Percentiles rank a stretch among this genome's conserved stretches.
These are phyloP conservation scores for Epinephelus fuscoguttatus DNA, from an alignment of 2,113 vertebrate species.

Conservation along the genomic window DNA sequence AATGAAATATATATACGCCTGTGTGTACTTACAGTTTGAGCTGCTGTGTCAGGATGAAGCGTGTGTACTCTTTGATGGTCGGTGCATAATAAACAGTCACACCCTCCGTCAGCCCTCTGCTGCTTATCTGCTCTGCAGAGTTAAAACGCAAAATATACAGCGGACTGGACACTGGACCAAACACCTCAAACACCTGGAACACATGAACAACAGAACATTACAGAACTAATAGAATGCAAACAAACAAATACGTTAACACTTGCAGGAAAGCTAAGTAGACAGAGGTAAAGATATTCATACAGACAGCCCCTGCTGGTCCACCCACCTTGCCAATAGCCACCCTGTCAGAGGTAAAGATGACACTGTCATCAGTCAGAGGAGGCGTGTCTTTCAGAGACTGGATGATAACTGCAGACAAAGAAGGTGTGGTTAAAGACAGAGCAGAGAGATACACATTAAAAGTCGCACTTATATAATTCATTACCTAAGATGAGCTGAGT, in stretches of 20 bases:
- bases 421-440: background rate
- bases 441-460: background rate
- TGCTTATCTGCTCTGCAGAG: constrained; percentile 87
- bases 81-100: constrained; percentile 91
- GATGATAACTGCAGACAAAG: constrained; percentile 86
- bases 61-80: constrained; percentile 90
- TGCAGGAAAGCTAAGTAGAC: background rate
- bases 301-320: background rate
- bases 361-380: constrained; percentile 91
- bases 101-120: constrained; percentile 86
- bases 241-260: background rate
- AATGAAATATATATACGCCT: background rate
- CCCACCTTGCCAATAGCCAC: constrained; percentile 90
- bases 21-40: constrained; percentile 80
- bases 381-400: constrained; percentile 89
- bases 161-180: constrained; percentile 93
- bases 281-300: too few species aligned
- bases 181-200: constrained; percentile 94
- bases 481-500: background rate
- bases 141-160: constrained; percentile 94
- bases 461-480: background rate
- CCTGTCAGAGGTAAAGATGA: constrained; percentile 90
- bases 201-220: constrained; percentile 12
- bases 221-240: background rate
- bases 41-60: constrained; percentile 91